Evolutionary conservation across 2,113 vertebrate species (phyloP).

Genomic region (Cinclus cinclus): DNA sequence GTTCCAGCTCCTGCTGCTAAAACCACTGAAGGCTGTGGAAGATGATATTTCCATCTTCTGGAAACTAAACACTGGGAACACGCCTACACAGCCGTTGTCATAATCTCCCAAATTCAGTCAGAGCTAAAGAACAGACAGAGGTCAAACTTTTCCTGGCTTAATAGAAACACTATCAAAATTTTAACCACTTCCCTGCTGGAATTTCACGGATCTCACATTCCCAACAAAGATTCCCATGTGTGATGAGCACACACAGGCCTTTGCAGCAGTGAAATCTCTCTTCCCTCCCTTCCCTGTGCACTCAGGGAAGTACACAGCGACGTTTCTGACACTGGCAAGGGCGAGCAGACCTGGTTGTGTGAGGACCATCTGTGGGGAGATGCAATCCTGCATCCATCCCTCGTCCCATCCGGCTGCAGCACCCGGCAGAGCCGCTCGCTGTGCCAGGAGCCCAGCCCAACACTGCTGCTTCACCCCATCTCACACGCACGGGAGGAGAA

Average conservation of each 20-base stretch:
- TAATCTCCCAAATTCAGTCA: slow-evolving; percentile 51
- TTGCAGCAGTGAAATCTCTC: neutral
- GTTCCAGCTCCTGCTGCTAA: neutral
- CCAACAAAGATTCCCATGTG: neutral
- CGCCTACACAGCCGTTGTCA: slow-evolving; percentile 64
- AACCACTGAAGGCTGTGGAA: slow-evolving; percentile 23
- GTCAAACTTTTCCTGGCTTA: slow-evolving; percentile 59
- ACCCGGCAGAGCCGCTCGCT: neutral
- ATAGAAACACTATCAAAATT: neutral
- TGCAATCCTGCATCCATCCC: neutral
- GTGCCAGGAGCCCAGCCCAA: neutral
- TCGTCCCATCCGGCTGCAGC: accelerated
- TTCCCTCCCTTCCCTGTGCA: neutral
- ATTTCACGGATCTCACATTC: neutral
- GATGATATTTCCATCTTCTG: slow-evolving; percentile 69
- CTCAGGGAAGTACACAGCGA: neutral
- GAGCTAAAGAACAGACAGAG: slow-evolving; percentile 45
- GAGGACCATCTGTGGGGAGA: neutral
- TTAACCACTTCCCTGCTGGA: slow-evolving; percentile 58
- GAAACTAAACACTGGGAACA: slow-evolving; percentile 56
- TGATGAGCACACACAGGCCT: neutral
- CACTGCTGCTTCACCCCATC: neutral
- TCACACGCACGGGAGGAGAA: neutral
- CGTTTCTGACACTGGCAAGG: neutral
- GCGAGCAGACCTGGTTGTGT: neutral